A percentile compares a stretch with the other conserved stretches of the same genome.
phyloP scores from a whole-genome alignment of 2,888 invertebrate genomes.

The Conistra vaccinii region DNA sequence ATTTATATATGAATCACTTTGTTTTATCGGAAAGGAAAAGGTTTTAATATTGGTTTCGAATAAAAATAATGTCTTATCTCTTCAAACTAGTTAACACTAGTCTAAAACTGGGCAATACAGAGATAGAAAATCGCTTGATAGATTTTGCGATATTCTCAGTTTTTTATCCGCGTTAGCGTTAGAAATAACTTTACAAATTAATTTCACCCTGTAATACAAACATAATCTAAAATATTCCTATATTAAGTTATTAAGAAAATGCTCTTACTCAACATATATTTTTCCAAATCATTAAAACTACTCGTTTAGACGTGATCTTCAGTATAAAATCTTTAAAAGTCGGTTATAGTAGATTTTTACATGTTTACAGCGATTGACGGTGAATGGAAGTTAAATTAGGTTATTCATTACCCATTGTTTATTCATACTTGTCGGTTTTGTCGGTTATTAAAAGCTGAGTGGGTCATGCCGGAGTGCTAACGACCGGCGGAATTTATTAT shows the following conservation, averaged over 20 bases:
- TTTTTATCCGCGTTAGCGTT: too few relatives aligned
- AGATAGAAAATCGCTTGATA: too few relatives aligned
- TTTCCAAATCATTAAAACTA: too few relatives aligned
- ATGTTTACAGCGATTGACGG: neutral
- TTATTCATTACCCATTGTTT: slow-evolving; percentile 52
- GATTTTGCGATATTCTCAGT: too few relatives aligned
- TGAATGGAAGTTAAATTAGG: slow-evolving; percentile 30
- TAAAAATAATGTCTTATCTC: neutral
- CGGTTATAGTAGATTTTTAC: neutral
- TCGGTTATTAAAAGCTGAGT: slow-evolving; percentile 58
- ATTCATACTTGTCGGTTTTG: slow-evolving; percentile 39
- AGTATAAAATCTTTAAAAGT: too few relatives aligned
- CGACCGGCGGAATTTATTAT: slow-evolving; percentile 62
- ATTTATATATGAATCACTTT: slow-evolving; percentile 30
- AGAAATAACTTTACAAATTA: too few relatives aligned
- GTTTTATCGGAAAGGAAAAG: neutral
- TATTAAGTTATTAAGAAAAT: too few relatives aligned
- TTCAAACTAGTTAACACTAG: neutral
- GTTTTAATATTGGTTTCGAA: neutral
- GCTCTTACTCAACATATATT: too few relatives aligned
- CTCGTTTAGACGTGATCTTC: too few relatives aligned
- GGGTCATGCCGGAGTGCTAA: slow-evolving; percentile 56
- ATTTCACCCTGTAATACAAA: too few relatives aligned
- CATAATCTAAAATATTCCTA: too few relatives aligned
- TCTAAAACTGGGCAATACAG: neutral